Evolutionary conservation across 2,888 invertebrate species (phyloP), one percentile per base, ranked within the genome.

Genomic region (Portevinia maculata): DNA sequence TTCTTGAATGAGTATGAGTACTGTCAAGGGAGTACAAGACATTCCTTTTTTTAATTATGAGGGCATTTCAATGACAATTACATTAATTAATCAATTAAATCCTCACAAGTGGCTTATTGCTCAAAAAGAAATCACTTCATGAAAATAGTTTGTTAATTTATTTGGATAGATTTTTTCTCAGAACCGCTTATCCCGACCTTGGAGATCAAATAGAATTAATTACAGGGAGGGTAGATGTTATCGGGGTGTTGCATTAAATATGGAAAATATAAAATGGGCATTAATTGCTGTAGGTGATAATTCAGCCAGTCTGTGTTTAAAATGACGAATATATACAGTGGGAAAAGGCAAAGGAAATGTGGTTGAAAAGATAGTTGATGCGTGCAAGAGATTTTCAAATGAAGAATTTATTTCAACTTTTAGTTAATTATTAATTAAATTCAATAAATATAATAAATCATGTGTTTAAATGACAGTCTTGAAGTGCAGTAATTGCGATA

Each of bases 71-170:
- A 73, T 59, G 73, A 32, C 65, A 67, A 73, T 79, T 73, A 79
- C 52, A 53, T 62, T 71, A 50, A 71, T 71, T 41, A 73, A 79
- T 46, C 62, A 79, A 74, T 79, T 69, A 69, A 79, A 55, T 60
- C 28, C 60, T 53, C 59, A 24, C 55, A 48, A 44, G 32, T 15
- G 37, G 37, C n/a, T 39, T 30, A 6, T n/a, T 30, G 9, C 15
- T 15, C n/a, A 11, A 7, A 15, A 21, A 21, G 13, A 53, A 24
- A 24, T 24, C 24, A 24, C 24, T 24, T 24, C 24, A 24, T 24
- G 5, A 24, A 24, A 24, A 24, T 5, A 3, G 24, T 24, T 24
- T 3, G 2, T 24, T 24, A 24, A 3, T 24, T 24, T 24, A 24
- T 24, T 24, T 24, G n/a, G n/a, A n/a, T n/a, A n/a, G n/a, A n/a